These are phyloP conservation scores for Edolisoma coerulescens DNA, from an alignment of 2,113 vertebrate genomes.

Conservation along the genomic window DNA sequence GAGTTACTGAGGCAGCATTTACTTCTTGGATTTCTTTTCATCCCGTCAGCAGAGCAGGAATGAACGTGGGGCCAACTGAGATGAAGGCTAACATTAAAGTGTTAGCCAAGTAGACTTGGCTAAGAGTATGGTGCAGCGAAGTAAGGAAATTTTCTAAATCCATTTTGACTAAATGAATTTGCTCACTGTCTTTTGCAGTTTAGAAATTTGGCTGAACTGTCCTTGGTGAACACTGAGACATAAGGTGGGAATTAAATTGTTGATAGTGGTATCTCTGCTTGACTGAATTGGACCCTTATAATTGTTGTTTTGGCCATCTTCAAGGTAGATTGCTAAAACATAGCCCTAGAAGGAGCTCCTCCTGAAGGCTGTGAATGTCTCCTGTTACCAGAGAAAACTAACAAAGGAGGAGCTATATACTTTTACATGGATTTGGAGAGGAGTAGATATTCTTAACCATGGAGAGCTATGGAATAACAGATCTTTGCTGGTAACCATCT, in stretches of 20 bases:
- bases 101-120: background rate
- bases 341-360: background rate
- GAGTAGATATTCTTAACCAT: background rate
- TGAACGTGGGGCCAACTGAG: background rate
- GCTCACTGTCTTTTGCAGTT: background rate
- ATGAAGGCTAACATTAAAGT: background rate
- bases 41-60: background rate
- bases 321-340: background rate
- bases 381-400: background rate
- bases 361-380: background rate
- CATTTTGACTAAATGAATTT: background rate
- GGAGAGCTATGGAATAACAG: background rate
- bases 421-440: background rate
- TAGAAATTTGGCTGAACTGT: background rate
- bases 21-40: background rate
- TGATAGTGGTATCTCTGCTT: background rate
- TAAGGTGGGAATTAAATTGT: background rate
- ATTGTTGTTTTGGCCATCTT: background rate
- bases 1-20: background rate
- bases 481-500: background rate
- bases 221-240: background rate
- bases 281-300: background rate
- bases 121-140: background rate
- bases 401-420: background rate
- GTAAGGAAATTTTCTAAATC: background rate